Base-by-base conservation (phyloP, 2,113 vertebrate genomes). In the Ceuthmochares aereus region DNA sequence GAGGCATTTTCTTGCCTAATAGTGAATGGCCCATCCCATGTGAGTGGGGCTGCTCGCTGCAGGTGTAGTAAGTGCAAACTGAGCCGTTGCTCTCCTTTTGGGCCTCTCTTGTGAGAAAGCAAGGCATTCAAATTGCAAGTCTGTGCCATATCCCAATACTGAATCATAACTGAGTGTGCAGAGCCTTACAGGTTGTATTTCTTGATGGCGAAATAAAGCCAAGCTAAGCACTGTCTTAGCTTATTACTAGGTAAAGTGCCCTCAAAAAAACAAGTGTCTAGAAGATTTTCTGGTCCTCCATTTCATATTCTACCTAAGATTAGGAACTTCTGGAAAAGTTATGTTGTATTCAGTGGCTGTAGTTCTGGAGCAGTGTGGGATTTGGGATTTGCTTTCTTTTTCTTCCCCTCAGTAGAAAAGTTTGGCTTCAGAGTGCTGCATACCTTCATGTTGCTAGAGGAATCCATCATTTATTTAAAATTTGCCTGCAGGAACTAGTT, bases 21-120 rank as follows among this genome's bases (percentile, higher is more conserved):
- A 72, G 13, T 4, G 26, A 56, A 22, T 49, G 58, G 30, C n/a
- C 32, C 14, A 0, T 87, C 78, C 66, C 0, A 0, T 25, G 21
- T 47, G 59, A 37, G 52, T 2, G 1, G 45, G 40, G 25, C 66
- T 66, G 27, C 32, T 95, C 2, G 0, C 23, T 73, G 58, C 58
- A 51, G 40, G 40, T 51, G 63, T 7, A 23, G 18, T 15, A 59
- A 26, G 15, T 83, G 43, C 49, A 68, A 4, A 30, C 0, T 0
- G 4, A 89, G 23, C 45, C 14, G 77, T 62, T 60, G 26, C 9
- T 78, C 18, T 79, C n/a, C 19, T 72, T 55, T 63, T 45, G 62
- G 68, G 52, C 34, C 15, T 15, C 72, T 72, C 49, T 47, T 80
- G 36, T 52, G 80, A 58, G 86, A 47, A 78, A 45, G 14, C 10